Percentiles rank a stretch among this genome's conserved stretches.
Conservation (phyloP, 2,888 invertebrate species). For the Nymphalis c-album region DNA sequence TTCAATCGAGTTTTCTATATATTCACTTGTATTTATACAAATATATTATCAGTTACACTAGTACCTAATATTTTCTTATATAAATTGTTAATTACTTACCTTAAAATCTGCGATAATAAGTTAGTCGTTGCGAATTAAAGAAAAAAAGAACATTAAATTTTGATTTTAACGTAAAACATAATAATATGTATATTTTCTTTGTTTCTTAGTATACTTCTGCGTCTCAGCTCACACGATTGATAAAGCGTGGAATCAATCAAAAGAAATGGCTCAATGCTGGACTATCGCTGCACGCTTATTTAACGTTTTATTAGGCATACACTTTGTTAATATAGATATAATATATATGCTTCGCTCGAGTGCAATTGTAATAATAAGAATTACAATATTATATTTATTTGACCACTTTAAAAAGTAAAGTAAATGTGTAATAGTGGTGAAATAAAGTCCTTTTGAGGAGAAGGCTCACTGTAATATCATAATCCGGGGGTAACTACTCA, state of each 20-base stretch:
- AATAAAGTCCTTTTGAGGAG: too few species aligned
- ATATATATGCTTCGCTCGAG: neutral
- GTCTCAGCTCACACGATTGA: conserved; percentile 36
- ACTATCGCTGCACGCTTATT: conserved; percentile 34
- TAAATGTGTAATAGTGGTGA: too few species aligned
- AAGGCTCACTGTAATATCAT: too few species aligned
- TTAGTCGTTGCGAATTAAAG: neutral
- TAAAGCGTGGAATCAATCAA: conserved; percentile 41
- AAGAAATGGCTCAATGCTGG: conserved; percentile 27
- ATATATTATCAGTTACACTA: conserved; percentile 1
- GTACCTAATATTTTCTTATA: too few species aligned
- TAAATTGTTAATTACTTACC: neutral
- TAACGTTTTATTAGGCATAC: conserved; percentile 26
- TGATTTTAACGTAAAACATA: conserved; percentile 19
- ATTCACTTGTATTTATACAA: neutral
- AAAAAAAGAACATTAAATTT: conserved; percentile 1
- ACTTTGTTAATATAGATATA: conserved; percentile 8
- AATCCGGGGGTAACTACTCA: too few species aligned
- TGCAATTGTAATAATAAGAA: neutral
- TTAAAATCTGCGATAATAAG: neutral
- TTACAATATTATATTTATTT: too few species aligned
- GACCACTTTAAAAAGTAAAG: too few species aligned
- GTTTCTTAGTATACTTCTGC: conserved; percentile 10
- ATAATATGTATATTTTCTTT: conserved; percentile 6
- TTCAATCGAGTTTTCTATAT: neutral